Base-by-base conservation (phyloP, 2,113 vertebrate species). In the Sebastes schlegelii region DNA sequence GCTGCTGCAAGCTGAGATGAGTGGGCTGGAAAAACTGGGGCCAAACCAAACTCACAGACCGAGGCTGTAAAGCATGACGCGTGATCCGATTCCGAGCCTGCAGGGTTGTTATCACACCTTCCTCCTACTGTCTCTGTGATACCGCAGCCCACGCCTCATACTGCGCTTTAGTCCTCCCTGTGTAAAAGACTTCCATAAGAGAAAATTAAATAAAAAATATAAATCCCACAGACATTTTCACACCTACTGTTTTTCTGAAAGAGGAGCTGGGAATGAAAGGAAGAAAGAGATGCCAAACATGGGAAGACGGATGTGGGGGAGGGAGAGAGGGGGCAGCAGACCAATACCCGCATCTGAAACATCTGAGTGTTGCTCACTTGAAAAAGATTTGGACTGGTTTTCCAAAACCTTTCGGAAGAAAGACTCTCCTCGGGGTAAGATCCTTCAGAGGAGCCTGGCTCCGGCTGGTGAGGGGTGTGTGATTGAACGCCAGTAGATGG, bases 21-120 rank as follows among this genome's bases (percentile, higher is more conserved):
- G 87, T 89, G 74, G 84, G 87, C 77, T 75, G 86, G 63, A 58
- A 70, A 46, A 65, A 46, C 10, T 4, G 65, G 68, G 78, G 60
- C 75, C 72, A 65, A 73, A 68, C 7, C 54, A 82, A 79, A 78
- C 70, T 77, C 71, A 19, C 1, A 83, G 68, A 77, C 46, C 26
- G 12, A 82, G 74, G 49, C 74, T 90, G 75, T 62, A 79, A 79
- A 79, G 72, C 46, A 65, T 71, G 74, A 77, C 11, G 72, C 69
- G 80, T 71, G 75, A 83, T 91, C 54, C 2, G n/a, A 70, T 87
- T 71, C 26, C 43, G 72, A 90, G 84, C 80, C 84, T 78, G 64
- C 48, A 57, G 79, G 73, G 82, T 64, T 79, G 83, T 85, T 70
- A 84, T 93, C 82, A 77, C 88, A 87, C 89, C 74, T 87, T 77